phyloP scores from a whole-genome alignment of 2,797 vertebrate genomes.

The Pseudotriccus pelzelni region DNA sequence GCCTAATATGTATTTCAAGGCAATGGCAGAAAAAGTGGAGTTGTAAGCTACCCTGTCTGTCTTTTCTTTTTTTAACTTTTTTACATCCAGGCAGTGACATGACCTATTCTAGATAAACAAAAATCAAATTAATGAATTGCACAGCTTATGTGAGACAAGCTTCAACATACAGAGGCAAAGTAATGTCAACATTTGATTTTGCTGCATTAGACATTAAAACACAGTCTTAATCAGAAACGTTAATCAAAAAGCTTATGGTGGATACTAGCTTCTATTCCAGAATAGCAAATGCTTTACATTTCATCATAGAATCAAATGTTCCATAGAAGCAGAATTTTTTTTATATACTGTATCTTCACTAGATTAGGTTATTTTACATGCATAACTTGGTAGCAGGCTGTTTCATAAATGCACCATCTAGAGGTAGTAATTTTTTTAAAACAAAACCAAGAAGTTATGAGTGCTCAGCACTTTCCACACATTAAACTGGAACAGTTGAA shows the following conservation, averaged over 20 bases:
- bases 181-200: neutral
- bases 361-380: neutral
- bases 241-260: neutral
- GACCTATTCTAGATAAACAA: neutral
- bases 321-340: neutral
- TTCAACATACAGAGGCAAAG: neutral
- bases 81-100: neutral
- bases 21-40: neutral
- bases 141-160: neutral
- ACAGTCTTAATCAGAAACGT: conserved; percentile 25
- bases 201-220: neutral
- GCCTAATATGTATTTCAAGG: neutral
- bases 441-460: neutral
- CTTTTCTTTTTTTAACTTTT: neutral
- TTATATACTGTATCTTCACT: neutral
- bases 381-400: neutral
- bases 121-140: neutral
- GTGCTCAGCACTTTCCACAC: neutral
- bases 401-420: neutral
- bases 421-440: neutral
- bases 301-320: conserved; percentile 7
- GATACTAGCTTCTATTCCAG: neutral
- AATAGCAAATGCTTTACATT: neutral
- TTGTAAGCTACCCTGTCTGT: neutral
- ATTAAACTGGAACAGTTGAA: neutral